Evolutionary conservation across 2,113 vertebrate species (phyloP).

Genomic region (Corythornis cristatus): DNA sequence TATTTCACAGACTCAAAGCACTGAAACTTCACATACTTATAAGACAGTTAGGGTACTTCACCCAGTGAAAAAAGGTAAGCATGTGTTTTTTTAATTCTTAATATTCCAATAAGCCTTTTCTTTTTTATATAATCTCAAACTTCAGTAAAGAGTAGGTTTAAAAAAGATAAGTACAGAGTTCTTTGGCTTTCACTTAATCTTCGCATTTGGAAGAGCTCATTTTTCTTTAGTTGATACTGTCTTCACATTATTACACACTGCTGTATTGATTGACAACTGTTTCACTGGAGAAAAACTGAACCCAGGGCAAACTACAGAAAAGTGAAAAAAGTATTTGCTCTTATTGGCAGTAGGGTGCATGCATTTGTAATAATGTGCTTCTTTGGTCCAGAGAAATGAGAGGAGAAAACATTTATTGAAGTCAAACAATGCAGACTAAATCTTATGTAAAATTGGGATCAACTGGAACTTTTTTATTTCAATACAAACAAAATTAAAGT

Average conservation of each 20-base stretch:
- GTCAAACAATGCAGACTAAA: neutral
- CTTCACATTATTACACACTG: neutral
- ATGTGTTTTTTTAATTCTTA: neutral
- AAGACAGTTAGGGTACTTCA: constrained; percentile 24
- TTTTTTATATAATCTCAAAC: neutral
- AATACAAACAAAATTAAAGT: neutral
- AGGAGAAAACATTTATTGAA: neutral
- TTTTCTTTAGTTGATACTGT: neutral
- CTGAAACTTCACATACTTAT: neutral
- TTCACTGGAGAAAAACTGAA: neutral
- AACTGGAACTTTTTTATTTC: neutral
- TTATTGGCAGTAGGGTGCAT: neutral
- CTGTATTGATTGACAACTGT: neutral
- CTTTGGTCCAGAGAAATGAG: neutral
- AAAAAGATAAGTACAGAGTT: neutral
- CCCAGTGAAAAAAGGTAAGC: constrained; percentile 37
- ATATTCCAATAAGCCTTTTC: neutral
- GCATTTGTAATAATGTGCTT: neutral
- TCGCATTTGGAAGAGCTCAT: neutral
- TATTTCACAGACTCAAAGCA: constrained; percentile 23
- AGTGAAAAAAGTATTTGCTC: neutral
- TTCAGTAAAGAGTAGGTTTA: neutral
- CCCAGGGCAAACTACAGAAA: neutral
- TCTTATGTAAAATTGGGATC: neutral
- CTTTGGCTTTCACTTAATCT: neutral